Evolutionary conservation across 1,140 invertebrate species (phyloP), one percentile per base, ranked within the genome.

Genomic region (Hylaeus anthracinus): DNA sequence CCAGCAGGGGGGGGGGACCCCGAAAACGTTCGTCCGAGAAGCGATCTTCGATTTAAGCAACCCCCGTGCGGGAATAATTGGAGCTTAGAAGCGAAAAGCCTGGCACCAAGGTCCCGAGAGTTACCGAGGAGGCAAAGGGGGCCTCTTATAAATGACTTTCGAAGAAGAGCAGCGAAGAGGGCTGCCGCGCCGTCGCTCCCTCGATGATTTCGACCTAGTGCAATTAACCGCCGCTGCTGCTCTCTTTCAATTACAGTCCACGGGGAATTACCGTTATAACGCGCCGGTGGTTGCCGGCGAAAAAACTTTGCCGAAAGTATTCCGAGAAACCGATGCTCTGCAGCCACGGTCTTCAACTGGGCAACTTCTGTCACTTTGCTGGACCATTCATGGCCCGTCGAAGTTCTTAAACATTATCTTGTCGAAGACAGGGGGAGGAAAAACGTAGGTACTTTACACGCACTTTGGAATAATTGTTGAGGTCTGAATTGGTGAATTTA

Each of bases 201-300:
- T 73, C 72, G 81, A 87, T 77, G 73, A 89, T 90, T 88, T 89
- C 82, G 83, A 83, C 87, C 88, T 86, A 85, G 82, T 72, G 88
- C 88, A 89, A 89, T 90, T 90, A 90, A 89, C 77, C 82, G 81
- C 53, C 63, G 67, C 82, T 73, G 78, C 76, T 87, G 86, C 78
- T 86, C 86, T 88, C 87, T 88, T 88, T 90, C 87, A 89, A 89
- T 89, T 89, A 88, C 86, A 71, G 79, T 70, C 64, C 77, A 80
- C 51, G 41, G 72, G 69, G 82, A 88, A 88, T 89, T 83, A 85
- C 86, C 88, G 87, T 88, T 89, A 86, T 85, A 88, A 87, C 83
- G 86, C 66, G 86, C 58, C 65, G 51, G 89, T 90, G 90, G 56
- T 79, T 72, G 61, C 41, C 58, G 41, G 43, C 65, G 69, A 81